Percentiles rank a stretch among this genome's conserved stretches.
These are phyloP conservation scores for Aplidium turbinatum DNA, from an alignment of 23 tunicate species.

Conservation along the genomic window DNA sequence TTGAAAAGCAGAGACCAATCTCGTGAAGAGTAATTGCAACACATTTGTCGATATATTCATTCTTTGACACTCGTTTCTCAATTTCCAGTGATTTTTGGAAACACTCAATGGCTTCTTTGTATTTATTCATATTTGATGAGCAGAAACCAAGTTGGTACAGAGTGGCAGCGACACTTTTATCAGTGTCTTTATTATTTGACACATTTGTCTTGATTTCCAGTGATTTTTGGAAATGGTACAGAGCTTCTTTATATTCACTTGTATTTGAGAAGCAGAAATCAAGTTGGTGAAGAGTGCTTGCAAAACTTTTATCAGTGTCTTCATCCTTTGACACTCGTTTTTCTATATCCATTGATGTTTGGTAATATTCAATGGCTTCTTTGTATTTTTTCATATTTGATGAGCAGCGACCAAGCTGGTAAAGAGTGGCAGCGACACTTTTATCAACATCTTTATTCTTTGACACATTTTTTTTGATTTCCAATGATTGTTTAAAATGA, in stretches of 20 bases:
- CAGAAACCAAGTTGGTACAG: neutral
- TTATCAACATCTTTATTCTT: neutral
- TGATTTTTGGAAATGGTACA: neutral
- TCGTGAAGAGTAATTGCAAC: neutral
- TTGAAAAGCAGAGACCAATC: neutral
- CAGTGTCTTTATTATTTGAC: neutral
- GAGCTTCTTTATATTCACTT: neutral
- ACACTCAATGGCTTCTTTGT: neutral
- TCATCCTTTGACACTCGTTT: neutral
- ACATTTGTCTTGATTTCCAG: neutral
- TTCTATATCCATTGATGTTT: neutral
- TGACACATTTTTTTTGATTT: neutral
- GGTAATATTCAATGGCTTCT: neutral
- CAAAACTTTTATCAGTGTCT: neutral
- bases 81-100: conserved; percentile 10
- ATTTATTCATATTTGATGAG: neutral
- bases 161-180: neutral
- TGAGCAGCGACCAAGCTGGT: neutral
- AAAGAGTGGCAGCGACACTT: neutral
- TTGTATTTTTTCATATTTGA: neutral
- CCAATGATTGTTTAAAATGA: neutral
- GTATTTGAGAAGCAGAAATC: neutral
- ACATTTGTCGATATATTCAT: neutral
- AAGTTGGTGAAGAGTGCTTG: neutral
- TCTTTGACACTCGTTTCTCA: neutral